Evolutionary conservation across 2,888 invertebrate species (phyloP), one percentile per base, ranked within the genome.

Genomic region (Rhagonycha fulva): DNA sequence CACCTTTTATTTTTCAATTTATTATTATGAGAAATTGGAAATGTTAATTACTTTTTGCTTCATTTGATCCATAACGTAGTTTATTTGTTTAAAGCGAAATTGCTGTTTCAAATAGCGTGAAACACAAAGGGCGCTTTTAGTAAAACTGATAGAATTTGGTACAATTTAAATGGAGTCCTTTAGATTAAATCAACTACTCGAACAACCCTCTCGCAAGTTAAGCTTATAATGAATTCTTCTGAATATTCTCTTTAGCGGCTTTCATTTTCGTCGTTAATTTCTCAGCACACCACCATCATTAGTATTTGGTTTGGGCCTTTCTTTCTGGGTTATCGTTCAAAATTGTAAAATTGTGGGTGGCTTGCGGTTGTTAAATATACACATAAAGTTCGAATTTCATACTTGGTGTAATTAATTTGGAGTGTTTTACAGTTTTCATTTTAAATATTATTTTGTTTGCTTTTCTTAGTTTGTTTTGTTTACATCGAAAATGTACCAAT

Each of bases 221-320:
- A 74, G 74, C 70, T 32, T 68, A 70, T 74, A 74, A 74, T 74
- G 70, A 68, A 23, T 61, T n/a, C 62, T 62, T 70, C 70, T 74
- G 70, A 30, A 69, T 74, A 74, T 74, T 74, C 70, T 66, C 69
- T 70, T 69, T 74, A 26, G 70, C 30, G 70, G 47, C 24, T 60
- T 63, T 23, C 69, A 62, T 62, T 70, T 70, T 63, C 70, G 14
- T 47, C 47, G 47, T 47, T 47, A 47, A 47, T 47, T 47, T 47
- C n/a, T 9, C n/a, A 47, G n/a, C 47, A 47, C 47, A 47, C 47
- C 32, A 32, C 32, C 47, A 47, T 47, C n/a, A n/a, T 47, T 47
- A 19, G 19, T 19, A 47, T 47, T 47, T 47, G 47, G 47, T 47
- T 47, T 47, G n/a, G 47, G 47, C 9, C n/a, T 47, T 47, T 47